Evolutionary conservation across 2,888 invertebrate genomes (phyloP), one percentile per base, ranked within the genome.

Genomic region (Axea sp.): DNA sequence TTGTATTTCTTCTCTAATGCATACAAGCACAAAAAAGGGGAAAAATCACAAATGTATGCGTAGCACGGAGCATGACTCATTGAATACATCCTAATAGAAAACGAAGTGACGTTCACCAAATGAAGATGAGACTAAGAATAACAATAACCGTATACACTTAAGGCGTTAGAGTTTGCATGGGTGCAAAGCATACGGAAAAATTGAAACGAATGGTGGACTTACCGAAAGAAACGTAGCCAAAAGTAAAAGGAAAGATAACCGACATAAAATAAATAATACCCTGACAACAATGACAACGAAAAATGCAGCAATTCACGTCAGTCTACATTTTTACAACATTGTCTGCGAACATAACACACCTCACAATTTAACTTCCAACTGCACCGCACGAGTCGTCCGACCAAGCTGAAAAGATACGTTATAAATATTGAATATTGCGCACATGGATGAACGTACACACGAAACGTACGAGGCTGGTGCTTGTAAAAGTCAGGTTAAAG

Each of bases 401-500:
- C 41, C 12, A 19, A 4, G 30, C n/a, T 39, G 41, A 65, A 55
- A 65, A 53, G 65, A 39, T 67, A 55, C 43, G 43, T 55, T 65
- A 65, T 65, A 67, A 67, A 67, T 67, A 47, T 53, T 31, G 55
- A 22, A 57, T 45, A 55, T 45, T 47, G 37, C 45, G 2, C 33
- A 39, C 59, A 28, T 5, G 17, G 17, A 53, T 22, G 8, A 7
- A 9, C 11, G n/a, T n/a, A 47, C 11, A 14, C 12, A 8, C n/a
- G 0, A 30, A 49, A 45, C 22, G 14, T 14, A 65, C 33, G 49
- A 35, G 45, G 19, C 43, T 33, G 14, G 24, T 12, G 53, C 35
- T 24, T 53, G 64, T 65, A 53, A 65, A 65, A 65, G 64, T 51
- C 64, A 43, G 22, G 24, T 64, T 43, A 41, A 64, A 43, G 24